Evolutionary conservation across 1,140 invertebrate species (phyloP).

Genomic region (silkworm (Bombyx mori)): ASM3026992v2 NC_085109.1:3633501-3634000

Average conservation of each 20-base stretch:
- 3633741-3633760: background rate
- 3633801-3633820: too few relatives aligned
- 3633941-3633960: too few relatives aligned
- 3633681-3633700: background rate
- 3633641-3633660: background rate
- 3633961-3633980: too few relatives aligned
- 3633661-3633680: conserved; percentile 3
- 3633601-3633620: conserved; percentile 15
- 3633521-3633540: background rate
- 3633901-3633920: too few relatives aligned
- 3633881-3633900: too few relatives aligned
- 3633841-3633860: too few relatives aligned
- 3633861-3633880: too few relatives aligned
- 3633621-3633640: conserved; percentile 10
- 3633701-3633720: background rate
- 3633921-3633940: too few relatives aligned
- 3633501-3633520: background rate
- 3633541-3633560: background rate
- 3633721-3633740: background rate
- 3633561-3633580: background rate
- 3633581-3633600: conserved; percentile 5
- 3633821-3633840: too few relatives aligned
- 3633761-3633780: background rate
- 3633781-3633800: too few relatives aligned
- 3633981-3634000: too few relatives aligned